Conservation (phyloP, 2,888 invertebrate species). For the Pheosia tremula region DNA sequence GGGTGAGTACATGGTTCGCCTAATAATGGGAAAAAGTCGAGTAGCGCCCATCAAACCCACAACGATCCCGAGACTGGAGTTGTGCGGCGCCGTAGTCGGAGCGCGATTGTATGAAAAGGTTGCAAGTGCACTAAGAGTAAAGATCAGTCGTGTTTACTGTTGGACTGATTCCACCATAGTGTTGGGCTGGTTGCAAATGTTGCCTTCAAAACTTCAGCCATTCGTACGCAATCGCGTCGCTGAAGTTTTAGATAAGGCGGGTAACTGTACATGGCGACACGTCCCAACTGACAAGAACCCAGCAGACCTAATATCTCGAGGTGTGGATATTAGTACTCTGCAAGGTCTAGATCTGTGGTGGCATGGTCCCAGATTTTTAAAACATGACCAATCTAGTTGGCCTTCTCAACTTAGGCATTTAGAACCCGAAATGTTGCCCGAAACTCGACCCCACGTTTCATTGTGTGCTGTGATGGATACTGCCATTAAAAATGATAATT, state of each 20-base stretch:
- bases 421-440: background rate
- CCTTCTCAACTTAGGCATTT: background rate
- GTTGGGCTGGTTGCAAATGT: constrained; percentile 38
- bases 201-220: constrained; percentile 31
- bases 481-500: background rate
- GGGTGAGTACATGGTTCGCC: constrained; percentile 15
- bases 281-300: constrained; percentile 26
- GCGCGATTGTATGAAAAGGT: constrained; percentile 36
- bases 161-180: constrained; percentile 46
- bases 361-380: constrained; percentile 5
- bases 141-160: constrained; percentile 17
- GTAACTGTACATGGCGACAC: constrained; percentile 25
- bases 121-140: constrained; percentile 19
- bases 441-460: constrained; percentile 6
- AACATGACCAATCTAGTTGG: background rate
- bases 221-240: constrained; percentile 41
- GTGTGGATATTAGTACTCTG: constrained; percentile 1
- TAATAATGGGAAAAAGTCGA: constrained; percentile 35
- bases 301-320: constrained; percentile 4
- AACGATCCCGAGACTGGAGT: constrained; percentile 43
- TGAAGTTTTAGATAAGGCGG: constrained; percentile 36
- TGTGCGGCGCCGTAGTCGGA: constrained; percentile 42
- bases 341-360: constrained; percentile 5
- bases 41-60: constrained; percentile 37
- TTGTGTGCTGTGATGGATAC: background rate